These are phyloP conservation scores for Oppia nitens DNA, from an alignment of 1,140 invertebrate species.

Conservation along the genomic window DNA sequence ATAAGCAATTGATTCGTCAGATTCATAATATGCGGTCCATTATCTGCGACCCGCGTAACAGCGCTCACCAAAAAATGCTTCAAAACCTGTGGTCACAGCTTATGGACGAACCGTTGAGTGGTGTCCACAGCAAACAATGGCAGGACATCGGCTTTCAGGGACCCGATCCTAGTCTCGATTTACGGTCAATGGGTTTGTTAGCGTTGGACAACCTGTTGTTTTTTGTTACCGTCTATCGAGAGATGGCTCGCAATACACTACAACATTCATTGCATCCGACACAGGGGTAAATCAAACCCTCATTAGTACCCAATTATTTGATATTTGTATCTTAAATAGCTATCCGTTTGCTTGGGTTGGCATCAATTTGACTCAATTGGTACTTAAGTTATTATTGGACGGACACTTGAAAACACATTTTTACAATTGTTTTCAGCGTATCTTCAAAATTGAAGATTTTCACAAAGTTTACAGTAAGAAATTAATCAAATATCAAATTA, in stretches of 20 bases:
- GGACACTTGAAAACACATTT: conserved; percentile 76
- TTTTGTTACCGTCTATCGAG: conserved; percentile 63
- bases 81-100: conserved; percentile 29
- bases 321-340: conserved; percentile 23
- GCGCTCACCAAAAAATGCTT: conserved; percentile 59
- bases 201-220: conserved; percentile 80
- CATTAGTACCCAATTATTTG: background rate
- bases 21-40: conserved; percentile 55
- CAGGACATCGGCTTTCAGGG: conserved; percentile 89
- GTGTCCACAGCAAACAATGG: conserved; percentile 59
- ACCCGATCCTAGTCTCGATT: conserved; percentile 92
- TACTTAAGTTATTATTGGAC: conserved; percentile 56
- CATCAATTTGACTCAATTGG: conserved; percentile 86
- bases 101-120: conserved; percentile 3
- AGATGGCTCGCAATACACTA: conserved; percentile 58
- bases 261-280: conserved; percentile 73
- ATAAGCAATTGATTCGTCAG: conserved; percentile 52
- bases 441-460: conserved; percentile 50
- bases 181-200: conserved; percentile 90
- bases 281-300: conserved; percentile 46
- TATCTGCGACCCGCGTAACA: conserved; percentile 52
- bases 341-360: conserved; percentile 55
- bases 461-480: conserved; percentile 71
- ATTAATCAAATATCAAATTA: background rate
- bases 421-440: conserved; percentile 49